Base-by-base conservation (phyloP, 2,797 vertebrate species). In the Glossophaga mutica region DNA sequence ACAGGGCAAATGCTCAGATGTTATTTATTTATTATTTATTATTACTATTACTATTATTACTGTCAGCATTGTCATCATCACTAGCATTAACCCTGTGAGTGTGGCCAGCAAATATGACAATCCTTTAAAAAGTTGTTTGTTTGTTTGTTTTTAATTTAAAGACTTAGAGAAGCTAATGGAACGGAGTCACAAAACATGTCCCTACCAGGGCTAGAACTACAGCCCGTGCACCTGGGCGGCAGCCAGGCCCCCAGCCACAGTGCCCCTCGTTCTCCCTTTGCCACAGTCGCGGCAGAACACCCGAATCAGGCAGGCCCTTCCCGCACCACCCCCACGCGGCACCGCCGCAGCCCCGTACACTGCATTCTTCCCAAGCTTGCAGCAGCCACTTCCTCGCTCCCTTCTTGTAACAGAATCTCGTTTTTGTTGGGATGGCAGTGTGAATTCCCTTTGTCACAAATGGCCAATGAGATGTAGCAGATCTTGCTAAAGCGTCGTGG, bases 261-360 rank as follows among this genome's bases (percentile, higher is more conserved):
- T 24, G 12, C 18, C 57, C 24, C 50, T 68, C 11, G 4, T 2
- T 0, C 2, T 12, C 52, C 24, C 22, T 73, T 37, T 6, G 11
- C 62, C 9, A 52, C 9, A 18, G 4, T 0, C 19, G 8, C 24
- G 10, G 39, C 9, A 14, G 4, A 52, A 18, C 37, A 62, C 42
- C 57, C 52, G 16, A 21, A 18, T 32, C 29, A 3, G 44, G 65
- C 12, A 77, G 22, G 18, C 7, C 29, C n/a, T 24, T 62, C 46
- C 34, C 0, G 50, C 0, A 0, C 87, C 42, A 9, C 10, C 42
- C 39, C 9, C 9, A 59, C 82, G 29, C 46, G 11, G 1, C 73
- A 44, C 11, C 2, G 32, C 7, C 44, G 5, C 8, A 0, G 55
- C 24, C 48, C 5, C 2, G 7, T 9, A 21, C 32, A 0, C 9